Evolutionary conservation across 2,888 invertebrate genomes (phyloP), one percentile per base, ranked within the genome.

Genomic region (Aquatica leii): DNA sequence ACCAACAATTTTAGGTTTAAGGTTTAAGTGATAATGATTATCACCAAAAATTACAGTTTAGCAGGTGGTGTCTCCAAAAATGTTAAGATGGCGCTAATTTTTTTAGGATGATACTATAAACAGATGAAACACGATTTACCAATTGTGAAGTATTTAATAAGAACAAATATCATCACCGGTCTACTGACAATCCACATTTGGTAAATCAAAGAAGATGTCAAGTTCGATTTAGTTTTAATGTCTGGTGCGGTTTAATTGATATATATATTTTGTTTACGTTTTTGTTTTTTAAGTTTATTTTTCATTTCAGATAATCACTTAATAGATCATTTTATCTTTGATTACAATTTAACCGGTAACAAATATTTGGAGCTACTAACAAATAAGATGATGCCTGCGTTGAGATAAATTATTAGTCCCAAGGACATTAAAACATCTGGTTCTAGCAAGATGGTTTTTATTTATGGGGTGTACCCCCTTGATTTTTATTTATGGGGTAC

Each of bases 241-340:
- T n/a, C 50, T 34, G 48, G 50, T 57, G 17, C 50, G 50, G 48
- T 57, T 50, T 57, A 40, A 43, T 57, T 57, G 50, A n/a, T 57
- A 48, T 34, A 50, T 1, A 46, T 24, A 1, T 43, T 14, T 3
- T 34, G 24, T 55, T n/a, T n/a, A n/a, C n/a, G n/a, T n/a, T n/a
- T n/a, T n/a, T n/a, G n/a, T n/a, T n/a, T n/a, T 43, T 55, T 17
- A 12, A 2, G 1, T 18, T 1, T 41, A 40, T 46, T 35, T 56
- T 24, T 56, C 20, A 20, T 52, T 52, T 37, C 37, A 52, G 52
- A 52, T 52, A 40, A 37, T 35, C 51, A 51, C 17, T 17, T 51
- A 46, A 17, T 46, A n/a, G n/a, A n/a, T n/a, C n/a, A n/a, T n/a
- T n/a, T n/a, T n/a, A n/a, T n/a, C n/a, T n/a, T n/a, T n/a, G n/a